phyloP scores from a whole-genome alignment of 2,113 vertebrate species.

The Osmerus eperlanus region DNA sequence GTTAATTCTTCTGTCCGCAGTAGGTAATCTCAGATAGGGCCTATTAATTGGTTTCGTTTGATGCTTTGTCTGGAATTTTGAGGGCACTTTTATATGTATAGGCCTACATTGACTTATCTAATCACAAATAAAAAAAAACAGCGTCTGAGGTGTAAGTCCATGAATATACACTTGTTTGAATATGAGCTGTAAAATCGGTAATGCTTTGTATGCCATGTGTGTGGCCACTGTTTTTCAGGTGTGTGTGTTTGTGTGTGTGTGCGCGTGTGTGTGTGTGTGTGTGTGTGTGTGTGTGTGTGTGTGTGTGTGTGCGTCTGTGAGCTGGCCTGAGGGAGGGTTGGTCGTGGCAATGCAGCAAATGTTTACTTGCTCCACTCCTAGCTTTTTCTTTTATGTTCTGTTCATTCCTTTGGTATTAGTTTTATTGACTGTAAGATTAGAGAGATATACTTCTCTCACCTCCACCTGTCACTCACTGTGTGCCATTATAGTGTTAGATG shows the following conservation, averaged over 20 bases:
- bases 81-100: constrained; percentile 6
- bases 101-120: not conserved
- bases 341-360: not conserved
- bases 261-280: not conserved
- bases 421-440: constrained; percentile 47
- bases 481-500: not conserved
- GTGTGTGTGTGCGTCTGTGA: not conserved
- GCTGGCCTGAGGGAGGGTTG: not conserved
- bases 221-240: not conserved
- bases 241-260: not conserved
- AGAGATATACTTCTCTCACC: constrained; percentile 49
- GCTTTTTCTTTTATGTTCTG: constrained; percentile 13
- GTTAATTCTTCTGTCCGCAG: constrained; percentile 27
- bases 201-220: not conserved
- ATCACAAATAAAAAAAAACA: not conserved
- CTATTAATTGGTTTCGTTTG: constrained; percentile 36
- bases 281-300: not conserved
- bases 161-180: not conserved
- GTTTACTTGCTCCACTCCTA: constrained; percentile 18
- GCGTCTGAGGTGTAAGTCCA: not conserved
- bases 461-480: constrained; percentile 49
- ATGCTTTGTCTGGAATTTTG: constrained; percentile 54
- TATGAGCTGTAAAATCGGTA: too few relatives aligned
- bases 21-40: not conserved
- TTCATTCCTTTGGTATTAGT: constrained; percentile 49